These are phyloP conservation scores for Saguinus midas DNA, from an alignment of 2,113 vertebrate genomes.

Conservation along the genomic window DNA sequence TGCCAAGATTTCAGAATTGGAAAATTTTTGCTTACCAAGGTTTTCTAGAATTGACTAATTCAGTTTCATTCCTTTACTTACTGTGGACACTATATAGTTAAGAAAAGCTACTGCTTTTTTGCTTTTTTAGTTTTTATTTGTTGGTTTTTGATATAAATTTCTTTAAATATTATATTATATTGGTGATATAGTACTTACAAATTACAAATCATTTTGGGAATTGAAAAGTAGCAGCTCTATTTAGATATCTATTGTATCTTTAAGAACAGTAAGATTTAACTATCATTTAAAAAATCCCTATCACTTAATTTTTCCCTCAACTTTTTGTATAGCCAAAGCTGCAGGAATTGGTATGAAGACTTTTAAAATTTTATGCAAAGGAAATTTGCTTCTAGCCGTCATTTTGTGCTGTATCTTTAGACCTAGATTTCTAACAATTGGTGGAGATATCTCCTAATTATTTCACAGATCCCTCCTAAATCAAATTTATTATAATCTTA, in stretches of 20 bases:
- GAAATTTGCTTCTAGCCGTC: conserved; percentile 18
- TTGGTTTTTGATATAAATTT: background rate
- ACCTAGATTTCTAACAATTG: background rate
- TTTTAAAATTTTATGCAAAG: background rate
- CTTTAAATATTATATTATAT: background rate
- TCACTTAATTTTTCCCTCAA: background rate
- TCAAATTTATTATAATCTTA: conserved; percentile 19
- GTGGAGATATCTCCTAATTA: background rate
- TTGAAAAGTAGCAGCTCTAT: background rate
- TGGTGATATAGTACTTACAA: background rate
- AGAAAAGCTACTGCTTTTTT: background rate
- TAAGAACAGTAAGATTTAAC: background rate
- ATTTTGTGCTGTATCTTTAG: background rate
- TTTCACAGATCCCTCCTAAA: background rate
- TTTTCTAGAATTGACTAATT: conserved; percentile 50
- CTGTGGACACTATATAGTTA: background rate
- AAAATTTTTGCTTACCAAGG: background rate
- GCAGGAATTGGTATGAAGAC: background rate
- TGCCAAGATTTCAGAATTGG: background rate
- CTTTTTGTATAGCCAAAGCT: background rate
- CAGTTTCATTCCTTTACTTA: background rate
- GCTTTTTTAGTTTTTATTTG: background rate
- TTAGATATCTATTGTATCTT: background rate
- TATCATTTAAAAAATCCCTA: background rate
- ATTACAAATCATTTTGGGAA: background rate